These are phyloP conservation scores for Esox masquinongy DNA, from an alignment of 2,797 vertebrate species.

Conservation along the genomic window DNA sequence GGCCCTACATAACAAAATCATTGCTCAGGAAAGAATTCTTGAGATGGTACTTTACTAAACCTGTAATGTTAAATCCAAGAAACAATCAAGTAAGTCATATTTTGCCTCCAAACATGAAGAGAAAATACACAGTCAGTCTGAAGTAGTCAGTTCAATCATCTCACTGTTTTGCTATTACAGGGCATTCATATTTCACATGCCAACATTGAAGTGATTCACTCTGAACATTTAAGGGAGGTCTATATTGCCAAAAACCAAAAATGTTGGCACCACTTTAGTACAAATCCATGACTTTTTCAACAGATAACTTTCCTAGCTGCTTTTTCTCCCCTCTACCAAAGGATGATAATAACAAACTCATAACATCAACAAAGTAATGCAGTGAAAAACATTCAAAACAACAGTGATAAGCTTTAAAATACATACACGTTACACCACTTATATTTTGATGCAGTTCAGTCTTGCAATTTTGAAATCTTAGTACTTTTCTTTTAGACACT, in stretches of 20 bases:
- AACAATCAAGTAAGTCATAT: not conserved
- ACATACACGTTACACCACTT: slow-evolving; percentile 78
- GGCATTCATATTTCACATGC: slow-evolving; percentile 30
- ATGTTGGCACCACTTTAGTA: slow-evolving; percentile 34
- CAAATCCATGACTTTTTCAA: slow-evolving; percentile 52
- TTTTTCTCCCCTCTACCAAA: slow-evolving; percentile 30
- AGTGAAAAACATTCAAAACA: slow-evolving; percentile 61
- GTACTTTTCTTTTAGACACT: slow-evolving; percentile 45
- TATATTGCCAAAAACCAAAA: slow-evolving; percentile 39
- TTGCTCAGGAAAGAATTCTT: not conserved
- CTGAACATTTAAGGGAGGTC: slow-evolving; percentile 52
- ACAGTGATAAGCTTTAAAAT: slow-evolving; percentile 72
- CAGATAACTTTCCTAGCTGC: slow-evolving; percentile 56
- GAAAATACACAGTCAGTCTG: slow-evolving; percentile 17
- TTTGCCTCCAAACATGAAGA: slow-evolving; percentile 22
- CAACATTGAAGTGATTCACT: slow-evolving; percentile 68
- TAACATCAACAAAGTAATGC: slow-evolving; percentile 56
- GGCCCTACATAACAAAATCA: not conserved
- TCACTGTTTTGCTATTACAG: slow-evolving; percentile 4
- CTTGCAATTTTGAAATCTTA: slow-evolving; percentile 64
- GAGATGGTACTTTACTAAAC: not conserved
- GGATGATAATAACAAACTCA: slow-evolving; percentile 43
- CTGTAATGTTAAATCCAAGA: not conserved
- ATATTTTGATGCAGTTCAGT: slow-evolving; percentile 65
- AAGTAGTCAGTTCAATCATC: not conserved